Evolutionary conservation across 2,888 invertebrate species (phyloP).

Genomic region (Adelognathus sp.): DNA sequence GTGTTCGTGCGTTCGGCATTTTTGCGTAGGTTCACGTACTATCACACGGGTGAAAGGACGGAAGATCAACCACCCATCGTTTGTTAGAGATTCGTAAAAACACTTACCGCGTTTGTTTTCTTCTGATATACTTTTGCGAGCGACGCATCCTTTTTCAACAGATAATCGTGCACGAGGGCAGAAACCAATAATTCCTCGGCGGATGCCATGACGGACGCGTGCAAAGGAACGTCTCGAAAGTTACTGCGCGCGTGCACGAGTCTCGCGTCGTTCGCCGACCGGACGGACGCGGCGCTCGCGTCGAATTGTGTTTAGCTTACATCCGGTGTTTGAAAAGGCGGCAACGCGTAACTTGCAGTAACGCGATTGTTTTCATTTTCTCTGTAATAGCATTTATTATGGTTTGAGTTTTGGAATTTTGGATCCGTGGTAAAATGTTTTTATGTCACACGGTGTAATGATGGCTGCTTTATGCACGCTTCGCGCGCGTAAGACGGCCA

Average conservation of each 20-base stretch:
- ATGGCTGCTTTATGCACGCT: too few species aligned
- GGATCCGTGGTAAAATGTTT: too few species aligned
- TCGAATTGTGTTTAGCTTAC: not conserved
- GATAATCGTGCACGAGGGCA: slow-evolving; percentile 86
- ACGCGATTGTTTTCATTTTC: too few species aligned
- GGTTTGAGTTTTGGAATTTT: too few species aligned
- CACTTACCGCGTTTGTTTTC: slow-evolving; percentile 89
- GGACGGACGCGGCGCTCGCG: slow-evolving; percentile 29
- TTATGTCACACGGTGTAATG: too few species aligned
- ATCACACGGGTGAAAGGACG: slow-evolving; percentile 19
- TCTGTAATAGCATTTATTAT: too few species aligned
- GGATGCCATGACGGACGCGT: slow-evolving; percentile 81
- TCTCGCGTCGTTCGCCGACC: slow-evolving; percentile 28
- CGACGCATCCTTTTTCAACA: slow-evolving; percentile 85
- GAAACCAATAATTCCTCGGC: slow-evolving; percentile 80
- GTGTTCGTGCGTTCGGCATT: slow-evolving; percentile 54
- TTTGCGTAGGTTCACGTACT: slow-evolving; percentile 21
- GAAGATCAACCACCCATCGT: not conserved
- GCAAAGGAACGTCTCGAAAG: slow-evolving; percentile 56
- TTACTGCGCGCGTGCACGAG: slow-evolving; percentile 13
- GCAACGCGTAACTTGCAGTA: too few species aligned
- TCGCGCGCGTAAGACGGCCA: too few species aligned
- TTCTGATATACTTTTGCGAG: slow-evolving; percentile 87
- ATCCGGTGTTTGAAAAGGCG: not conserved
- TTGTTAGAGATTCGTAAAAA: slow-evolving; percentile 4